Base-by-base conservation (phyloP, 2,113 vertebrate species). In the Lonchura striata region DNA sequence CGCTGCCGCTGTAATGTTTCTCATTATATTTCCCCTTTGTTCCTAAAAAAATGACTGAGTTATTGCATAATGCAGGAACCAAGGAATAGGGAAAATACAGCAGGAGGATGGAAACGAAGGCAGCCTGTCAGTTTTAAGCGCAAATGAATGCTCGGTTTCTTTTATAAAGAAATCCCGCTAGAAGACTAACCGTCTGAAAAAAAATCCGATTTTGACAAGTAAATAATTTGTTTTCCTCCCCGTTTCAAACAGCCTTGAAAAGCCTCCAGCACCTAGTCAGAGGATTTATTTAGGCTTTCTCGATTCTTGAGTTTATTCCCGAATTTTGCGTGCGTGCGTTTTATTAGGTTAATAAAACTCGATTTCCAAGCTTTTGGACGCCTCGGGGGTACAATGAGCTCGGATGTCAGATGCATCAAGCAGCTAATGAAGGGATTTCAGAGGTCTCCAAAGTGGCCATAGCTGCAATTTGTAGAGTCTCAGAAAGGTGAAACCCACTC, bases 291-390 rank as follows among this genome's bases (percentile, higher is more conserved):
- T 61, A 35, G 25, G 11, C 8, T 81, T n/a, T 61, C 63, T 28
- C 54, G 25, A 81, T 59, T 91, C 61, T 92, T 69, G 24, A 75
- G 46, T 88, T 75, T 37, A 16, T 46, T 68, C 54, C 59, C 42
- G 16, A 91, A 72, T 85, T 92, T 76, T 75, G 69, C 49, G 53
- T 39, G 57, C 22, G 11, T 70, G 81, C 17, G 5, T 84, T 97
- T 98, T 98, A 97, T 97, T 95, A 97, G 93, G 86, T 96, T 97
- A 96, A 97, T 98, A 97, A 98, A 98, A 96, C 25, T 59, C 19
- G 59, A 70, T 90, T 97, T 97, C 93, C 71, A 50, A 97, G 92
- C 78, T 16, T 95, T 92, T 57, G 85, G 69, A 44, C 41, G 71
- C 93, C 98, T 96, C 93, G 44, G 69, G 97, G 94, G 96, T 86